phyloP scores from a whole-genome alignment of 1,140 invertebrate species.

The Bombus breviceps region DNA sequence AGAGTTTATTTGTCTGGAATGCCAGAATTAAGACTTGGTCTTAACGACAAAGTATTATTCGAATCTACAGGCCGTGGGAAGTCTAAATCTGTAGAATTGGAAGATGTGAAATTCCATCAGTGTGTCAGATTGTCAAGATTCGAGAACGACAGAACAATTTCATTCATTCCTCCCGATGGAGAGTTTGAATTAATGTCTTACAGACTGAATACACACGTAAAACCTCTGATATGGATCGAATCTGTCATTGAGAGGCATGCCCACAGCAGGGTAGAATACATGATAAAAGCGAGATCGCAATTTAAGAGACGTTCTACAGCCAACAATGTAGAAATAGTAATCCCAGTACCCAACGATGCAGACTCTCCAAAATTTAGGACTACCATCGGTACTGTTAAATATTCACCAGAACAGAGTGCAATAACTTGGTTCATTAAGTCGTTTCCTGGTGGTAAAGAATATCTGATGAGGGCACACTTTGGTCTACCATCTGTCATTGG shows the following conservation, averaged over 20 bases:
- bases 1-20: conserved; percentile 99
- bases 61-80: conserved; percentile 99
- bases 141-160: conserved; percentile 99
- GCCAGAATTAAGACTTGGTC: conserved; percentile 98
- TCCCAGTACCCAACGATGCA: conserved; percentile 98
- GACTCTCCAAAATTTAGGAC: conserved; percentile 99
- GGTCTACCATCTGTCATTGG: conserved; percentile 98
- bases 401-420: conserved; percentile 98
- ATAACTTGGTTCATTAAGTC: conserved; percentile 99
- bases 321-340: conserved; percentile 99
- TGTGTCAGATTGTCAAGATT: conserved; percentile 98
- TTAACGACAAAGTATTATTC: conserved; percentile 99
- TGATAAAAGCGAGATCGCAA: conserved; percentile 99
- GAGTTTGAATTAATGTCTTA: conserved; percentile 99
- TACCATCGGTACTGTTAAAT: conserved; percentile 98
- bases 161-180: conserved; percentile 99
- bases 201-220: conserved; percentile 97
- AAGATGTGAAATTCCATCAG: conserved; percentile 99
- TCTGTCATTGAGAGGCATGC: conserved; percentile 99
- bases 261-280: conserved; percentile 99
- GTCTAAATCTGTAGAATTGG: conserved; percentile 99
- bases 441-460: conserved; percentile 99
- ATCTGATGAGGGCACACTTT: conserved; percentile 99
- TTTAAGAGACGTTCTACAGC: conserved; percentile 99
- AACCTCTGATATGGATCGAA: conserved; percentile 99